Base-by-base conservation (phyloP, 2,113 vertebrate genomes). In the Rana temporaria region DNA sequence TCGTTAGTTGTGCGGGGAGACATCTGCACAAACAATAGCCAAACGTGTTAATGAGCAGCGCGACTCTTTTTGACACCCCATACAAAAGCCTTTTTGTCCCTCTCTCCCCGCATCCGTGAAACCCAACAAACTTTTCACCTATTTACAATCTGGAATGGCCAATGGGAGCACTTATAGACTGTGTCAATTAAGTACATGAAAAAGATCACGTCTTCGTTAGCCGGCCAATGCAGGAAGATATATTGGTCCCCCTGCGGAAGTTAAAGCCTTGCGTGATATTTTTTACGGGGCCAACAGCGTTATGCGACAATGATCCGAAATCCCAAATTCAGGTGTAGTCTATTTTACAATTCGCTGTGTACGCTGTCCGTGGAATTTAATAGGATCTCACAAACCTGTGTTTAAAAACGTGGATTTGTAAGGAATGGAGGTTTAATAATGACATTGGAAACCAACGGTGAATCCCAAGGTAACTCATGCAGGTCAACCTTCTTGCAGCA, bases 1-100 rank as follows among this genome's bases (percentile, higher is more conserved):
- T 75, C 56, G 59, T 75, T 75, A 75, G 30, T 38, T 62, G 38
- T 62, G 20, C 19, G 9, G 4, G 15, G 56, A 38, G 80, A 83
- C 81, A 83, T 83, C 71, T 76, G 81, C 76, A 12, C 30, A 76
- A 67, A 83, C 81, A 83, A 76, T 66, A 42, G 62, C 64, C 3
- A 12, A 18, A 82, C 6, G 81, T 67, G 81, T 76, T 83, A 83
- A 83, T 38, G 72, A 75, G 81, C 30, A 17, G 63, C 56, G 57
- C 32, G 80, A 34, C 48, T 75, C n/a, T 74, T 67, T 26, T 48
- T 42, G 63, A 68, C 81, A 56, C 71, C 26, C 6, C 2, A 9
- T 30, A 83, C 55, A 83, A 76, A 68, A 32, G 64, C 53, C 63
- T 76, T 30, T 20, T 68, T 67, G 71, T 83, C 71, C 6, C 30